Evolutionary conservation across 2,113 vertebrate species (phyloP), one percentile per base, ranked within the genome.

Genomic region (Eleginops maclovinus): DNA sequence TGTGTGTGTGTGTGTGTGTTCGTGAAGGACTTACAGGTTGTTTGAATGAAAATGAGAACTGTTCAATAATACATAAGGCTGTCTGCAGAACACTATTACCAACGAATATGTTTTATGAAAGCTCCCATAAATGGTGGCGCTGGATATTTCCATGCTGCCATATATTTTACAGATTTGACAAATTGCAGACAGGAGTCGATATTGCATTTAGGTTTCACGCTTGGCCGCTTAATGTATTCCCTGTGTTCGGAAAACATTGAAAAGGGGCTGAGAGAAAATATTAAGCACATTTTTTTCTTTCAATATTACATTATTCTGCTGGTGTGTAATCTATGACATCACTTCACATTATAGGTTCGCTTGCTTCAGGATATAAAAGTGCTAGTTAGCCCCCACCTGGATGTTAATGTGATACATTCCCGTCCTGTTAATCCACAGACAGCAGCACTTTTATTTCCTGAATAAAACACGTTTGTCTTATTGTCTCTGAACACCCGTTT

Each of bases 51-150:
- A 94, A 93, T 92, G 85, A 92, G 91, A 82, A 67, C 85, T 88
- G 85, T 93, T 94, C 87, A 93, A 92, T 94, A 94, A 94, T 93
- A 93, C 90, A 94, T 94, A 90, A 92, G 87, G 88, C 80, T 87
- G 88, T 90, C 77, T 90, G 83, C 84, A 79, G 83, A 91, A 82
- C 84, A 88, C 89, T 88, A 94, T 93, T 93, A 93, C 87, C 90
- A 91, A 93, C 89, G 91, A 93, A 92, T 92, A 91, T 93, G 91
- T 92, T 94, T 94, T 90, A 93, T 93, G 91, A 93, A 94, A 93
- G 91, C 70, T 43, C 66, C 75, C 40, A 82, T 92, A 92, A 93
- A 92, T 93, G 86, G 85, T 51, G 49, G 72, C 7, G 65, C 73
- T 77, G 79, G 78, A 82, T 80, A 91, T 93, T 92, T 92, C 75